A percentile compares a stretch with the other conserved stretches of the same genome.
Conservation (phyloP, 2,797 vertebrate species). For the Percopsis omiscomaycus region DNA sequence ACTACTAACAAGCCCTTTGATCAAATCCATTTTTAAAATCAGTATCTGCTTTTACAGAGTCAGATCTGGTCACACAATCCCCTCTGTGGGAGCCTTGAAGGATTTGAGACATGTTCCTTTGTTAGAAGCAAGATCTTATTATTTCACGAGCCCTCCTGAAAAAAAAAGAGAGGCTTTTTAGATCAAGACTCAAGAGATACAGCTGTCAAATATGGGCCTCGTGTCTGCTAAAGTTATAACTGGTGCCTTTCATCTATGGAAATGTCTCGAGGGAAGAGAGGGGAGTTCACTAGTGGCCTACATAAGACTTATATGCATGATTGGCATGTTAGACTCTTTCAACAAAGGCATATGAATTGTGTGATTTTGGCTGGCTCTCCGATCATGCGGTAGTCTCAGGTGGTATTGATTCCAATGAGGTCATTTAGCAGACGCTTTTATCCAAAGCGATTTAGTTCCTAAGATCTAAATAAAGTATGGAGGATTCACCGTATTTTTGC, state of each 20-base stretch:
- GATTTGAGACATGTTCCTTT: slow-evolving; percentile 16
- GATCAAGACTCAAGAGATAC: slow-evolving; percentile 54
- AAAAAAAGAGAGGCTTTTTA: slow-evolving; percentile 48
- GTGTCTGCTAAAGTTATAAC: slow-evolving; percentile 35
- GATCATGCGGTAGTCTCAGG: neutral
- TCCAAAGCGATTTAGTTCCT: too few relatives aligned
- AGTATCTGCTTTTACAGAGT: too few relatives aligned
- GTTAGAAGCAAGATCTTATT: slow-evolving; percentile 22
- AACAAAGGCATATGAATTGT: slow-evolving; percentile 9
- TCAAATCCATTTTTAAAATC: slow-evolving; percentile 23
- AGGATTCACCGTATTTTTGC: too few relatives aligned
- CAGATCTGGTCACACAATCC: slow-evolving; percentile 22
- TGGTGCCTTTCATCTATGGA: slow-evolving; percentile 44
- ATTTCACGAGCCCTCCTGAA: slow-evolving; percentile 35
- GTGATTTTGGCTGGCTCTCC: neutral
- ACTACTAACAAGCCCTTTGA: neutral
- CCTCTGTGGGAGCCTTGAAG: slow-evolving; percentile 15
- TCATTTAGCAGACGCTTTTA: too few relatives aligned
- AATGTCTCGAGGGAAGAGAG: slow-evolving; percentile 21
- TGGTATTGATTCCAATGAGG: neutral
- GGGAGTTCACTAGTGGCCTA: slow-evolving; percentile 1
- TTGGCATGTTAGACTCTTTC: neutral
- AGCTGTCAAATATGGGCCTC: slow-evolving; percentile 39
- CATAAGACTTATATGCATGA: neutral
- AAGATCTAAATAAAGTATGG: too few relatives aligned